These are phyloP conservation scores for Chrosomus eos DNA, from an alignment of 2,797 vertebrate species.

Conservation along the genomic window DNA sequence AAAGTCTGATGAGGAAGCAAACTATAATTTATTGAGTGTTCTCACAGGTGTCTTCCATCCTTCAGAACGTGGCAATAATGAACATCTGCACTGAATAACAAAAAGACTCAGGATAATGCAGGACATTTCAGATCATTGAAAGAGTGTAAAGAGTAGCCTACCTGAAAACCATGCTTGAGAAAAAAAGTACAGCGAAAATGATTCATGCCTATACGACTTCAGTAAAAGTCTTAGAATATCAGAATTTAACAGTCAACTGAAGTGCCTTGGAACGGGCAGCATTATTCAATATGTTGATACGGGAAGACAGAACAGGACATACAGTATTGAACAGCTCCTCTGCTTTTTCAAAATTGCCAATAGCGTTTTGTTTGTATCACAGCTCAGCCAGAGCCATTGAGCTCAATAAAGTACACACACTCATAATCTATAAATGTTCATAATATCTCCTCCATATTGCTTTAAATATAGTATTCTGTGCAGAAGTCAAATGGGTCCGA, in stretches of 20 bases:
- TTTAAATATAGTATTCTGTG: no score
- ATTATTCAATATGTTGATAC: no score
- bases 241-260: background rate
- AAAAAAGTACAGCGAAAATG: background rate
- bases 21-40: slow-evolving; percentile 24
- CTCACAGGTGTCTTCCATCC: slow-evolving; percentile 10
- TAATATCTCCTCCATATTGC: no score
- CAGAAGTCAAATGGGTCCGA: no score
- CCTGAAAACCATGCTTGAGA: background rate
- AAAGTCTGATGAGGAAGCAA: background rate
- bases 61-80: background rate
- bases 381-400: no score
- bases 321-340: no score
- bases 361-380: no score
- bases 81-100: background rate
- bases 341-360: no score
- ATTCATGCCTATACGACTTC: background rate
- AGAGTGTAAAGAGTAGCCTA: no score
- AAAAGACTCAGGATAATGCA: background rate
- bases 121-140: background rate
- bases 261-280: background rate
- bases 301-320: no score
- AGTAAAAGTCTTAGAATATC: background rate
- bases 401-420: no score
- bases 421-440: no score